Evolutionary conservation across 2,888 invertebrate species (phyloP).

Genomic region (Troides helena): DNA sequence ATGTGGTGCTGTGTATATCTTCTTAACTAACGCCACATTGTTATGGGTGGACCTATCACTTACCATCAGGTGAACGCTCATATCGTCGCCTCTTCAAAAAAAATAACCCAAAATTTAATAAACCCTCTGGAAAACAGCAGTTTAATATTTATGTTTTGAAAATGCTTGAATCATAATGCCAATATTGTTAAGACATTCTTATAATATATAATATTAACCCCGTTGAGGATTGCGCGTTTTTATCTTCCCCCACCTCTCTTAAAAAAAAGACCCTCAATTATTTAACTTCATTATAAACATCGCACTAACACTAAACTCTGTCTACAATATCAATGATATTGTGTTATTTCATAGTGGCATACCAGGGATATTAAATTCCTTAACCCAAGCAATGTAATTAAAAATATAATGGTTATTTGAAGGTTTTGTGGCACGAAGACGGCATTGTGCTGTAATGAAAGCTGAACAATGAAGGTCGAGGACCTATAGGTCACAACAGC

Average conservation of each 20-base stretch:
- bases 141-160: background rate
- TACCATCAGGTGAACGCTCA: too few species aligned
- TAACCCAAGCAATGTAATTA: constrained; percentile 35
- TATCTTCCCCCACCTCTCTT: too few species aligned
- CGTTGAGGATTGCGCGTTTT: too few species aligned
- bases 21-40: too few species aligned
- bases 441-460: constrained; percentile 68
- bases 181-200: background rate
- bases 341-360: background rate
- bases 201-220: too few species aligned
- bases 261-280: background rate
- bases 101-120: background rate
- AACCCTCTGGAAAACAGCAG: background rate
- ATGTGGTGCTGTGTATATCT: too few species aligned
- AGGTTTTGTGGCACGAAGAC: constrained; percentile 38
- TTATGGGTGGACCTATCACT: too few species aligned
- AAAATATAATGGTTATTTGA: constrained; percentile 35
- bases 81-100: too few species aligned
- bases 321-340: background rate
- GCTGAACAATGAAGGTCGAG: constrained; percentile 74
- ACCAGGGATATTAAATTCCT: constrained; percentile 11
- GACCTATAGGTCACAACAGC: constrained; percentile 66
- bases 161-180: background rate
- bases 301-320: background rate
- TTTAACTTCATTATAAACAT: background rate